These are phyloP conservation scores for Apoda limacodes DNA, from an alignment of 2,888 invertebrate species.

Conservation along the genomic window DNA sequence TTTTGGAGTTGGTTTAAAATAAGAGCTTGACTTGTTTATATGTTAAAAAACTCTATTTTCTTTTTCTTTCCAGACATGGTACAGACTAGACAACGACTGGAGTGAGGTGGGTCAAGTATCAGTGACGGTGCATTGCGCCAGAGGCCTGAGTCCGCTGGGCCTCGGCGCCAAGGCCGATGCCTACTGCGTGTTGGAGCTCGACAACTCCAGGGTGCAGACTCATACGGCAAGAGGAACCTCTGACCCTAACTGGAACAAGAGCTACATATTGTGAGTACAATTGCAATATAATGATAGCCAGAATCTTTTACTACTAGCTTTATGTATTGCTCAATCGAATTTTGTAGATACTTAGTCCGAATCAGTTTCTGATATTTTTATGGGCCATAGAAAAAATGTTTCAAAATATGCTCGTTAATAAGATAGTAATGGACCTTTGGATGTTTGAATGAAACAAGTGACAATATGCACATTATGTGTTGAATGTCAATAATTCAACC, in stretches of 20 bases:
- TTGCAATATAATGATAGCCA: too few relatives aligned
- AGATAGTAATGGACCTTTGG: too few relatives aligned
- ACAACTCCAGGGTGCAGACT: constrained; percentile 56
- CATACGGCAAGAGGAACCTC: constrained; percentile 41
- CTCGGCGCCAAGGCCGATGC: constrained; percentile 48
- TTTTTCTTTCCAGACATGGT: constrained; percentile 41
- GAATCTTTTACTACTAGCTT: too few relatives aligned
- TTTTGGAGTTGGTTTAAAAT: not conserved
- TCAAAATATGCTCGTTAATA: too few relatives aligned
- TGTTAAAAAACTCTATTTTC: not conserved
- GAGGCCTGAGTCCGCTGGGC: constrained; percentile 39
- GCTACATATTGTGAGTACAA: constrained; percentile 51
- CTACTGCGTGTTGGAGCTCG: constrained; percentile 53
- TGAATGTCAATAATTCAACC: too few relatives aligned
- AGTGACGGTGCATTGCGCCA: constrained; percentile 49
- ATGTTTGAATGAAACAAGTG: too few relatives aligned
- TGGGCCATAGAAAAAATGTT: too few relatives aligned
- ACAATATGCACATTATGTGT: too few relatives aligned
- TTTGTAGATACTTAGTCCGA: too few relatives aligned
- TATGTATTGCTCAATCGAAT: too few relatives aligned
- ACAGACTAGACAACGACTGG: constrained; percentile 43
- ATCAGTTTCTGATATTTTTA: too few relatives aligned
- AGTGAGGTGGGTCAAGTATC: constrained; percentile 50
- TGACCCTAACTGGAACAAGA: constrained; percentile 55
- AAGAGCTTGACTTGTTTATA: too few relatives aligned